Base-by-base conservation (phyloP, 2,888 invertebrate species). In the Hemithea aestivaria region DNA sequence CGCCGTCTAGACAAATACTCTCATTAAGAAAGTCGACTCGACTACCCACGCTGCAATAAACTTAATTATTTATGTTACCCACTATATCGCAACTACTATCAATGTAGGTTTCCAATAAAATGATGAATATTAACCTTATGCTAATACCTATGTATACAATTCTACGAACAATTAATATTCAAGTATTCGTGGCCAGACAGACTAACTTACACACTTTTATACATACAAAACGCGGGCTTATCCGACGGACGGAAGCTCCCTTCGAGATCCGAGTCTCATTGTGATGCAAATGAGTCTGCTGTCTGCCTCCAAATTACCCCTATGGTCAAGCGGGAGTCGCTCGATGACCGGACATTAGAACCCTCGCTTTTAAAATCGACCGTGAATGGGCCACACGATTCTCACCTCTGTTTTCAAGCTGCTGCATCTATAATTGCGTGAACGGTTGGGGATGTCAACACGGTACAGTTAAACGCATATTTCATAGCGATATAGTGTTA, bases 251-350 rank as follows among this genome's bases (percentile, higher is more conserved):
- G 82, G 83, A 84, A 83, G 63, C 81, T 68, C 73, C 66, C 60
- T 60, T 64, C 62, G 68, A 73, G 77, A 78, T 79, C 74, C 77
- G 67, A 71, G 55, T 70, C 67, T 73, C 79, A 82, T 87, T 87
- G 80, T 85, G 62, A 87, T 87, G 87, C 83, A 85, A 85, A 85
- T 85, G 74, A 58, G 76, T 74, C 63, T 81, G 82, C 74, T 81
- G 87, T 85, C 87, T 87, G 87, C 84, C 73, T 87, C 71, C 74
- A 80, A 87, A 87, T 84, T 81, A 78, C 77, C 82, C 81, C 75
- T 78, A 76, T 80, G 84, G 85, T 82, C 87, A 84, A 81, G 76
- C 75, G 62, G 66, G 76, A 75, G 65, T 64, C 73, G 63, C 54
- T 66, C 75, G 73, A 76, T 79, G 79, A 77, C 79, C 82, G 73